Conservation (phyloP, 2,888 invertebrate genomes). For the Caenorhabditis sp. region DNA sequence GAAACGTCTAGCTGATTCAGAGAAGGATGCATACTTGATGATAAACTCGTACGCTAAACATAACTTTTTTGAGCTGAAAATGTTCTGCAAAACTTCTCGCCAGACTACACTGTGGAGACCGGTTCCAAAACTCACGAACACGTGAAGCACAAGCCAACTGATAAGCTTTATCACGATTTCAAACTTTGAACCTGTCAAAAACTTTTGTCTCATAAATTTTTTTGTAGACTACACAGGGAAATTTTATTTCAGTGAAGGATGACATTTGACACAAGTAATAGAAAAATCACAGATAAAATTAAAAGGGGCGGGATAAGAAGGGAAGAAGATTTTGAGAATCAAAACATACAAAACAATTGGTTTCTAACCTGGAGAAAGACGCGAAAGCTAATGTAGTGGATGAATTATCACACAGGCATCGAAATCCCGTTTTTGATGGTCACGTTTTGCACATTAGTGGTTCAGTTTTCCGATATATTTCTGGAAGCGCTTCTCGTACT, state of each 20-base stretch:
- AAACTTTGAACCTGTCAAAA: background rate
- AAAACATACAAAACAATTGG: background rate
- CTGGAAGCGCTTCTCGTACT: conserved; percentile 40
- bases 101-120: background rate
- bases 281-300: background rate
- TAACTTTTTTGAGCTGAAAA: background rate
- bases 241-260: conserved; percentile 3
- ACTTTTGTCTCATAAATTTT: background rate
- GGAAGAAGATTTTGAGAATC: background rate
- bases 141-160: background rate
- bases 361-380: conserved; percentile 2
- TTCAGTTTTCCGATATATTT: conserved; percentile 25
- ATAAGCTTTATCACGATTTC: background rate
- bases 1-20: conserved; percentile 29
- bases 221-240: conserved; percentile 3
- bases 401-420: conserved; percentile 9
- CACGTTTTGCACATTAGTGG: background rate
- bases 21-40: conserved; percentile 3
- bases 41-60: background rate
- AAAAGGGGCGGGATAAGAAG: background rate
- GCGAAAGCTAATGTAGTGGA: background rate
- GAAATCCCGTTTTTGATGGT: background rate
- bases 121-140: background rate
- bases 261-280: background rate
- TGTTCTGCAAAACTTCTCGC: background rate